Conservation (phyloP, 2,113 vertebrate species). For the Nerophis ophidion region DNA sequence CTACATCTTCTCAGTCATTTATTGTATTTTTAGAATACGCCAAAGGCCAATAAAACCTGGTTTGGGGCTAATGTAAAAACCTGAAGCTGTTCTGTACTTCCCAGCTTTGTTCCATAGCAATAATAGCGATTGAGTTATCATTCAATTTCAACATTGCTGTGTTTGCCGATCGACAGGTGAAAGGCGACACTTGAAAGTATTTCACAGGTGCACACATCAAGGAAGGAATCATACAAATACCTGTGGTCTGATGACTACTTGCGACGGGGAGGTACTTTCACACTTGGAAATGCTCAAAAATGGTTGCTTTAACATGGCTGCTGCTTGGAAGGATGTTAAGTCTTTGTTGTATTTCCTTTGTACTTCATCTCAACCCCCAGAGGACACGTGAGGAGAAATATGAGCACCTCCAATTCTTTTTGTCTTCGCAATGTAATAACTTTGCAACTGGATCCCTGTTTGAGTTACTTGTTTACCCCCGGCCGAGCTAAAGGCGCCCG, state of each 20-base stretch:
- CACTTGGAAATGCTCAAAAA: conserved; percentile 29
- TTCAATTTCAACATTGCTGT: too few relatives aligned
- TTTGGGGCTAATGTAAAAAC: too few relatives aligned
- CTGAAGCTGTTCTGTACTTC: too few relatives aligned
- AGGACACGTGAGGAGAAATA: conserved; percentile 35
- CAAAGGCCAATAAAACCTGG: too few relatives aligned
- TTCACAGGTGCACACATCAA: conserved; percentile 25
- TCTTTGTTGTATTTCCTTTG: conserved; percentile 57
- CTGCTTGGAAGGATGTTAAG: conserved; percentile 33
- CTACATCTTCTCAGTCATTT: too few relatives aligned
- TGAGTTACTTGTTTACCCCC: conserved; percentile 14
- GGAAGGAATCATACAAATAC: conserved; percentile 29
- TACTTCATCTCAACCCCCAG: conserved; percentile 47
- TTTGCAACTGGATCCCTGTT: conserved; percentile 29
- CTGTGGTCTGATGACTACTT: conserved; percentile 27
- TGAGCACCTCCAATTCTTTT: conserved; percentile 46
- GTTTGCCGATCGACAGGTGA: too few relatives aligned
- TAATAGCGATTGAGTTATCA: not conserved
- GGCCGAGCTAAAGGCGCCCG: conserved; percentile 3
- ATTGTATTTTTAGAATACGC: too few relatives aligned
- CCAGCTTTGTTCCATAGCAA: not conserved
- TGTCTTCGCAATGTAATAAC: conserved; percentile 36
- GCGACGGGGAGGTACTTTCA: conserved; percentile 7
- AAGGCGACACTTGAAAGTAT: conserved; percentile 13
- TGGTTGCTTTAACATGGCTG: conserved; percentile 31